phyloP scores from a whole-genome alignment of 1,140 invertebrate species.

The Caerostris darwini region DNA sequence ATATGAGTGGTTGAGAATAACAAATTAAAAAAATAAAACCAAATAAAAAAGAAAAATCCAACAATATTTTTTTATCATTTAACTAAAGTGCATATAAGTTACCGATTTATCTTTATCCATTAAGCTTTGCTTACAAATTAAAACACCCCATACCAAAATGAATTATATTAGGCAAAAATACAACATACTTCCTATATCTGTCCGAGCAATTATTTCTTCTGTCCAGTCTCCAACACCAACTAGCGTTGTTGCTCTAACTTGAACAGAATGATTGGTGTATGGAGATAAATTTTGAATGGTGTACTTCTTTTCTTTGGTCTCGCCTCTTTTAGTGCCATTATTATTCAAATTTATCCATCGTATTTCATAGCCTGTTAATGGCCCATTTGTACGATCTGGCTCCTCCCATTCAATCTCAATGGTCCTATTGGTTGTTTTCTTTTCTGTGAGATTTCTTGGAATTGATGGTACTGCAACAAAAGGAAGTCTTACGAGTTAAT shows the following conservation, averaged over 20 bases:
- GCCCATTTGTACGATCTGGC: neutral
- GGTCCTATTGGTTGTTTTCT: neutral
- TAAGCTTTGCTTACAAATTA: too few species aligned
- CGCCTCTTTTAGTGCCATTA: neutral
- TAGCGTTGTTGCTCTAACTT: slow-evolving; percentile 83
- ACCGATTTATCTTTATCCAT: too few species aligned
- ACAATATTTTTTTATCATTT: too few species aligned
- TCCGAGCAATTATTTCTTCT: slow-evolving; percentile 80
- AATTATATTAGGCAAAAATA: too few species aligned
- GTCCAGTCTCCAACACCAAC: slow-evolving; percentile 81
- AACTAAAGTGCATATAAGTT: too few species aligned
- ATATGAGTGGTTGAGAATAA: too few species aligned
- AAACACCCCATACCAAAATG: too few species aligned
- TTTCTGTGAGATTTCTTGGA: neutral
- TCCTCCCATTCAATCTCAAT: slow-evolving; percentile 49
- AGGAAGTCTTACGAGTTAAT: too few species aligned
- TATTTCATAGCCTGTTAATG: neutral
- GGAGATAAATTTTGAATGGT: neutral
- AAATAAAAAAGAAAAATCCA: too few species aligned
- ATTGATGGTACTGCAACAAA: neutral
- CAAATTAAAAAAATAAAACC: too few species aligned
- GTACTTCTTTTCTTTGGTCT: neutral
- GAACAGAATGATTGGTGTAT: slow-evolving; percentile 82
- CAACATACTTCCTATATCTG: slow-evolving; percentile 47
- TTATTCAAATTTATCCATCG: neutral